These are phyloP conservation scores for Meles meles DNA, from an alignment of 2,113 vertebrate species.

Conservation along the genomic window DNA sequence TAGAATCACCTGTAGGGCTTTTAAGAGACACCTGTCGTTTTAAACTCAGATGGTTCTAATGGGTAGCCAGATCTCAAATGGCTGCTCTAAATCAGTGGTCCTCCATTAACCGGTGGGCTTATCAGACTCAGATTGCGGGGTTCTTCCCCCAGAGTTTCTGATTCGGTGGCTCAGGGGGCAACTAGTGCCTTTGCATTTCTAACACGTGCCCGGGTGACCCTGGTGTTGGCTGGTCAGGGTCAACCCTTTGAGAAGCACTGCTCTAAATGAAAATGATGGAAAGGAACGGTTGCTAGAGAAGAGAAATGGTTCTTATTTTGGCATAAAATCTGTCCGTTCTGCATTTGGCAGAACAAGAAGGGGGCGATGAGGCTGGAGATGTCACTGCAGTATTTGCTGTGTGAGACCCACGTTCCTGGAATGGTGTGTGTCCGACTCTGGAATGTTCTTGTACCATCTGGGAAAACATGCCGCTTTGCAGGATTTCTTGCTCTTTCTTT, in stretches of 20 bases:
- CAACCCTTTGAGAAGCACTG: neutral
- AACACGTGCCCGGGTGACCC: neutral
- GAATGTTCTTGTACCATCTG: neutral
- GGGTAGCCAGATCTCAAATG: neutral
- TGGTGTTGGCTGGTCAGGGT: neutral
- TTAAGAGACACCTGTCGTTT: neutral
- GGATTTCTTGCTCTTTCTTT: neutral
- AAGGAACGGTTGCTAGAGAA: neutral
- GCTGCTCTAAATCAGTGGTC: neutral
- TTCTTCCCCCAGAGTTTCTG: neutral
- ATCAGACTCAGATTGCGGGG: neutral
- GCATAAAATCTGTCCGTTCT: neutral
- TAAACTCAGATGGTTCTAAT: neutral
- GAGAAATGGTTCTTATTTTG: neutral
- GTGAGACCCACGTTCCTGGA: neutral
- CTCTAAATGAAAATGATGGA: neutral
- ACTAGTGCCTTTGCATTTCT: neutral
- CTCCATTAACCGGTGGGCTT: neutral
- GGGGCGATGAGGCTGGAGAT: neutral
- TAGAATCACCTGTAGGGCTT: neutral
- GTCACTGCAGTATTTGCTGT: neutral
- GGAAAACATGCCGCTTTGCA: neutral
- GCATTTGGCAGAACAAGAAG: neutral
- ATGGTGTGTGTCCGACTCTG: neutral
- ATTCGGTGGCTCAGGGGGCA: neutral